A percentile compares a stretch with the other conserved stretches of the same genome.
These are phyloP conservation scores for Sus cebifrons DNA, from an alignment of 2,797 vertebrate genomes.

Conservation along the genomic window DNA sequence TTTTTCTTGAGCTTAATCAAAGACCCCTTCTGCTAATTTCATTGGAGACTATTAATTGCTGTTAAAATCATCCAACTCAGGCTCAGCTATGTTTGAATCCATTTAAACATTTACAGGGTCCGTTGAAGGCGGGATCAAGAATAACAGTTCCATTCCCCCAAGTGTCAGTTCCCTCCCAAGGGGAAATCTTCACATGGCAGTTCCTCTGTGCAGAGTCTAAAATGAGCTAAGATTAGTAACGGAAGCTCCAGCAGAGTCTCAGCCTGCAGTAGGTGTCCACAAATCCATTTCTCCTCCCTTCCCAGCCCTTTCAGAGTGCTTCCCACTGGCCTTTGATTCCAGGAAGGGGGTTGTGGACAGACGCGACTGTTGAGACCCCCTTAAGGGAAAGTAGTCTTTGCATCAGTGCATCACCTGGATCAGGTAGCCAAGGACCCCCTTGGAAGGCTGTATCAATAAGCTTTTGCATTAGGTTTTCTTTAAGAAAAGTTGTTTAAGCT, in stretches of 20 bases:
- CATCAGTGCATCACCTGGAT: too few species aligned
- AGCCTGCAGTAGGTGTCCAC: background rate
- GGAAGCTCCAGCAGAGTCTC: background rate
- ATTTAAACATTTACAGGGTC: constrained; percentile 72
- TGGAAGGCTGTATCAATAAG: background rate
- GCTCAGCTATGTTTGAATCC: constrained; percentile 78
- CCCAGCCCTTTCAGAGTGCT: background rate
- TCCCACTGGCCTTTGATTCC: background rate
- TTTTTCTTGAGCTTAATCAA: constrained; percentile 45
- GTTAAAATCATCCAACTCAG: constrained; percentile 74
- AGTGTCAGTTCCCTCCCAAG: constrained; percentile 75
- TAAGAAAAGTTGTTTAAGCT: constrained; percentile 4
- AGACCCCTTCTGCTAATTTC: constrained; percentile 79
- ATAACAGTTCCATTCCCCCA: constrained; percentile 61
- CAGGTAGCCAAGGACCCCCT: background rate
- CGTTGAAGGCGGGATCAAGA: constrained; percentile 79
- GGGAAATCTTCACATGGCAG: constrained; percentile 68
- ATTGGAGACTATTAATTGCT: constrained; percentile 81
- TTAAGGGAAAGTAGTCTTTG: background rate
- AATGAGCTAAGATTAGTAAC: background rate
- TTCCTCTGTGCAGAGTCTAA: background rate
- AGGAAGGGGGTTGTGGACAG: background rate
- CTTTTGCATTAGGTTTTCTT: constrained; percentile 1
- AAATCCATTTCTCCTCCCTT: background rate
- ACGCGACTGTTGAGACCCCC: background rate